Percentiles rank a stretch among this genome's conserved stretches.
These are phyloP conservation scores for Platyscelio sp. DNA, from an alignment of 2,888 invertebrate genomes.

Conservation along the genomic window DNA sequence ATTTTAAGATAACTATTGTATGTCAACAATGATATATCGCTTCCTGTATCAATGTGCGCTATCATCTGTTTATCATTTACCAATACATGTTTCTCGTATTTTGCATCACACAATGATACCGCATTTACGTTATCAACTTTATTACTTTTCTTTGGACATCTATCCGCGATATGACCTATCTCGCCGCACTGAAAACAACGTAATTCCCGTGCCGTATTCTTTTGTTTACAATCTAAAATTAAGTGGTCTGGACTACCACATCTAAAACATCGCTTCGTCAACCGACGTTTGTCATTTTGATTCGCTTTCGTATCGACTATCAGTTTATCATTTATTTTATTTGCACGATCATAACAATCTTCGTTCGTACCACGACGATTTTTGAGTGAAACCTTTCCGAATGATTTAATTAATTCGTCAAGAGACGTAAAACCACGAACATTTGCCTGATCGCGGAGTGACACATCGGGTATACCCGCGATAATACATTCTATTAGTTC, in stretches of 20 bases:
- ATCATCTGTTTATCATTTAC: background rate
- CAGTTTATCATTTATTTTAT: background rate
- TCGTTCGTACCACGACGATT: background rate
- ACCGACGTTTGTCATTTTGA: background rate
- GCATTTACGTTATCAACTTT: background rate
- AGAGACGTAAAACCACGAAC: no score
- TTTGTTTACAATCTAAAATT: conserved; percentile 5
- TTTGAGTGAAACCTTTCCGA: background rate
- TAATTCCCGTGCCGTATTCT: background rate
- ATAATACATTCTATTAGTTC: no score
- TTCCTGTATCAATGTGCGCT: background rate
- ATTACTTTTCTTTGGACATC: background rate
- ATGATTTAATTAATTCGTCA: no score
- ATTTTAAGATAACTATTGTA: background rate
- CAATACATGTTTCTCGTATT: conserved; percentile 4
- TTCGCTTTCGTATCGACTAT: background rate
- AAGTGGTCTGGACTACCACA: background rate
- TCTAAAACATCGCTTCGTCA: background rate
- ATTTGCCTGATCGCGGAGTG: no score
- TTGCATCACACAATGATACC: background rate
- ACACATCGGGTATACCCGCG: no score
- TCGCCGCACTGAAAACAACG: conserved; percentile 2
- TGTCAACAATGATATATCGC: conserved; percentile 7
- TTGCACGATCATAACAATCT: background rate
- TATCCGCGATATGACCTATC: background rate